Base-by-base conservation (phyloP, 2,888 invertebrate species). In the Aplocera efformata region DNA sequence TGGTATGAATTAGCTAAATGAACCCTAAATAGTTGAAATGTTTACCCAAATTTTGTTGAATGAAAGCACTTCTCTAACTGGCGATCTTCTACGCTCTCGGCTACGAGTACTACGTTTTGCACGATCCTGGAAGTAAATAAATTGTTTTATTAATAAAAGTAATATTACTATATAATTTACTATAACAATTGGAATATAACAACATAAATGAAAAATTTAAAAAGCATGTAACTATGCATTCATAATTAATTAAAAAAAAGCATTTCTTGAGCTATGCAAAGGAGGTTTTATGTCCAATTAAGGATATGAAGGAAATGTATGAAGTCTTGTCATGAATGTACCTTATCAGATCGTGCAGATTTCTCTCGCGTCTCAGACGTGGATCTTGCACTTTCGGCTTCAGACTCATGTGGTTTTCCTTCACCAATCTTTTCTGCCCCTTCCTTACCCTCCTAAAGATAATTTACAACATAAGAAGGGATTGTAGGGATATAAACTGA, bases 11-110 rank as follows among this genome's bases (percentile, higher is more conserved):
- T n/a, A n/a, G n/a, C n/a, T n/a, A n/a, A n/a, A n/a, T n/a, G n/a
- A n/a, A n/a, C n/a, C n/a, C n/a, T n/a, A n/a, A n/a, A n/a, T n/a
- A 7, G 9, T 6, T 8, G 8, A 8, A n/a, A 20, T 13, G 10
- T 78, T 83, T 76, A 92, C 94, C 78, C 93, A 92, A 62, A 95
- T 95, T 79, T 94, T 94, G 33, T 93, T 92, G 73, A 94, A 95
- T 0, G 94, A 94, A 9, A 95, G 81, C 33, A 94, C 91, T 62
- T 93, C 94, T 50, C 90, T 80, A 6, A 90, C 89, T 29, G 90
- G 89, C 29, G 90, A 89, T n/a, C 89, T 77, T 36, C 85, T 84
- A 34, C 90, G 89, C 43, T 85, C 85, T 1, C 82, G 81, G 53
- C 85, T 85, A 13, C 81, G 72, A 1, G 79, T 80, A 51, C 79